Conservation (phyloP, 2,797 vertebrate species). For the Cercopithecus mitis region DNA sequence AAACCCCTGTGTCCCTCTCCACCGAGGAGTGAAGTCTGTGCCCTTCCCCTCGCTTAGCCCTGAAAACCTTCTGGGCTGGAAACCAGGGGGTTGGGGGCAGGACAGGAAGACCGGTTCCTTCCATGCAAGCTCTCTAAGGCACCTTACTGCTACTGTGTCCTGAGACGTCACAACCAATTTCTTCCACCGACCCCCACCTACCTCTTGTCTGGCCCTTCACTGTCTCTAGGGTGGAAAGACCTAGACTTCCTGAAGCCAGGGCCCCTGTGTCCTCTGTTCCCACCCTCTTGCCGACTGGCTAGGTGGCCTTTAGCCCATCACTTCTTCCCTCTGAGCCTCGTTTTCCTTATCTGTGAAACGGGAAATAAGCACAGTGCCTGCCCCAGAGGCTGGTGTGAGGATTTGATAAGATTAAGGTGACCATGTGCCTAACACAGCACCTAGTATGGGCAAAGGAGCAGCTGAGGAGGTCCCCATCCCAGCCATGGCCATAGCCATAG, state of each 20-base stretch:
- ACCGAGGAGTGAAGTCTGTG: not conserved
- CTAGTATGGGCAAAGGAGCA: not conserved
- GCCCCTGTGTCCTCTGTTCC: not conserved
- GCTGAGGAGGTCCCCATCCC: not conserved
- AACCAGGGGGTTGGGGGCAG: not conserved
- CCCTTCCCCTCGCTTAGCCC: fast-evolving
- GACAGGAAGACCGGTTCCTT: not conserved
- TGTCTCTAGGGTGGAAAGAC: not conserved
- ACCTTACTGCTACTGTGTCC: not conserved
- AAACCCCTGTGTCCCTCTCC: not conserved
- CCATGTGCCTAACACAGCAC: fast-evolving
- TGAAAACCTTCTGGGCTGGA: not conserved
- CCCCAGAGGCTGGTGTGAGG: not conserved
- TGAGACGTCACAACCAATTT: not conserved
- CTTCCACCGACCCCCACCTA: too few species aligned
- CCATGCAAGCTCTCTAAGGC: not conserved
- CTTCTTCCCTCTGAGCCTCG: not conserved
- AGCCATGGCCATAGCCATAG: not conserved
- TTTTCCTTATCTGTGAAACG: conserved; percentile 39
- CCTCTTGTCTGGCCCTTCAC: not conserved
- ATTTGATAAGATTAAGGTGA: not conserved
- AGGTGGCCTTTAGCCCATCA: not conserved
- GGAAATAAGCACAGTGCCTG: not conserved
- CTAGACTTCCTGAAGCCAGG: not conserved
- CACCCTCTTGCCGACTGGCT: not conserved